Evolutionary conservation across 92 coral and sea anemone species (phyloP).

Genomic region (Pocillopora meandrina): DNA sequence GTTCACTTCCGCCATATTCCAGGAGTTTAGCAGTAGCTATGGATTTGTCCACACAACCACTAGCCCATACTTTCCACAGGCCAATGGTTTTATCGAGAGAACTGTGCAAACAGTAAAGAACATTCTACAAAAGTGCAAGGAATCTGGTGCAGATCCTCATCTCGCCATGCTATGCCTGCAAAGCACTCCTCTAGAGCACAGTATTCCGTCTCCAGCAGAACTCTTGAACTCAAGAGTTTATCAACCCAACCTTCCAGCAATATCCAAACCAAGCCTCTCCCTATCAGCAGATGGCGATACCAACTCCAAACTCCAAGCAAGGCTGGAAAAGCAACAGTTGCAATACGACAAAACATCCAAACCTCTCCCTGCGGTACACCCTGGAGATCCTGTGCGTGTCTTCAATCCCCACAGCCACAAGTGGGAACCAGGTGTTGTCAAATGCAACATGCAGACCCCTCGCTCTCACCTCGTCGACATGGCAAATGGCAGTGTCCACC

Average conservation of each 20-base stretch:
- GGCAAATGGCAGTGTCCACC: not conserved
- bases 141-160: conserved; percentile 70
- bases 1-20: not conserved
- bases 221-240: conserved; percentile 57
- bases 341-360: conserved; percentile 38
- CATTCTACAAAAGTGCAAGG: conserved; percentile 62
- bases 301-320: conserved; percentile 45
- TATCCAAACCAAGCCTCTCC: conserved; percentile 41
- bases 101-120: conserved; percentile 55
- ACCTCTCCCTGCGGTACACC: conserved; percentile 30
- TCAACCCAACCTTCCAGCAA: conserved; percentile 66
- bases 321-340: conserved; percentile 52
- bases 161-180: conserved; percentile 79
- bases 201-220: conserved; percentile 63
- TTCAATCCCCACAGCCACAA: conserved; percentile 2
- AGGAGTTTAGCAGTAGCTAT: conserved; percentile 35
- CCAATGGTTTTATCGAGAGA: conserved; percentile 69
- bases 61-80: conserved; percentile 66
- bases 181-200: conserved; percentile 64
- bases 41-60: conserved; percentile 61
- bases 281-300: conserved; percentile 27
- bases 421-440: conserved; percentile 19
- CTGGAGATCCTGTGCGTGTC: conserved; percentile 28
- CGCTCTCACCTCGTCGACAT: conserved; percentile 19
- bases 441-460: conserved; percentile 17